Conservation (phyloP, 2,888 invertebrate species). For the Machimus rusticus region DNA sequence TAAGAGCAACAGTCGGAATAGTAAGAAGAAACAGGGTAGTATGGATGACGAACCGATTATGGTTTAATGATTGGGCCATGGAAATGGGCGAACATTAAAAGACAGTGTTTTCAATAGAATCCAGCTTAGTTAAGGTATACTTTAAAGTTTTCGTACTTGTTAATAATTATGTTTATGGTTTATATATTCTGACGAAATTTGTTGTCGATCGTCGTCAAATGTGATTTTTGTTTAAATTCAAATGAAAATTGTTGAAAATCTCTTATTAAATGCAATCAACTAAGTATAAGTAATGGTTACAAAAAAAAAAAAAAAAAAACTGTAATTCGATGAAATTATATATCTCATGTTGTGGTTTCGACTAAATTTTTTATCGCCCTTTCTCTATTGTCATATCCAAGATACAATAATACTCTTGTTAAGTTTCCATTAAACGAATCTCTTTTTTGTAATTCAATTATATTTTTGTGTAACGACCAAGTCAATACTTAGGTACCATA, state of each 20-base stretch:
- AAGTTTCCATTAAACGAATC: slow-evolving; percentile 46
- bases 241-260: slow-evolving; percentile 46
- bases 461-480: slow-evolving; percentile 48
- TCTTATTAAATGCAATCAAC: slow-evolving; percentile 42
- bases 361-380: slow-evolving; percentile 30
- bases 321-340: slow-evolving; percentile 22
- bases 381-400: slow-evolving; percentile 38
- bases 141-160: slow-evolving; percentile 42
- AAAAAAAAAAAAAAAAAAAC: background rate
- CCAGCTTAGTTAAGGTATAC: slow-evolving; percentile 23
- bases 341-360: slow-evolving; percentile 43
- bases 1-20: slow-evolving; percentile 49
- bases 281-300: slow-evolving; percentile 38
- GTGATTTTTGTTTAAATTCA: slow-evolving; percentile 46
- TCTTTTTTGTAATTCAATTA: slow-evolving; percentile 42
- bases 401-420: slow-evolving; percentile 46
- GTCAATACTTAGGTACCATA: slow-evolving; percentile 46
- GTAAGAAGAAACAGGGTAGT: slow-evolving; percentile 52
- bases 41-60: slow-evolving; percentile 55
- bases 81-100: background rate
- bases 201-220: slow-evolving; percentile 44
- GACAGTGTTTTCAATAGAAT: slow-evolving; percentile 40
- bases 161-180: slow-evolving; percentile 43
- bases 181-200: slow-evolving; percentile 43
- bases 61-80: slow-evolving; percentile 49